Evolutionary conservation across 2,888 invertebrate genomes (phyloP).

Genomic region (Rotaria sp.): DNA sequence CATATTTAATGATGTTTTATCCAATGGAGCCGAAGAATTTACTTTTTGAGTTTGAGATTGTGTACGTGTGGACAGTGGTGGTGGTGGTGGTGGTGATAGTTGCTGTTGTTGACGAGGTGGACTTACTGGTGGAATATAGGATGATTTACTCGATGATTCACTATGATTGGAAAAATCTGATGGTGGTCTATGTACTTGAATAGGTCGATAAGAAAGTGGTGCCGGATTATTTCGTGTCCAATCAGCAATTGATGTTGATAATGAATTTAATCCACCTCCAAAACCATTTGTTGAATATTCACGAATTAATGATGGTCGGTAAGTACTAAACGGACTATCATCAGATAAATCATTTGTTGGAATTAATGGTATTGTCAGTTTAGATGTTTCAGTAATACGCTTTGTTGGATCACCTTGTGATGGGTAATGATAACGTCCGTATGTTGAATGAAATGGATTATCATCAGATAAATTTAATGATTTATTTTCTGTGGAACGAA

Average conservation of each 20-base stretch:
- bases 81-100: neutral
- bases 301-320: constrained; percentile 1
- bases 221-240: neutral
- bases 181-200: neutral
- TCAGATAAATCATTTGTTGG: neutral
- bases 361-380: neutral
- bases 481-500: neutral
- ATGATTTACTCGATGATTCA: neutral
- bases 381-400: neutral
- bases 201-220: neutral
- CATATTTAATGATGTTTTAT: neutral
- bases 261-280: neutral
- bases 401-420: neutral
- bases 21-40: neutral
- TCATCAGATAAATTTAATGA: neutral
- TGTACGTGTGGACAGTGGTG: neutral
- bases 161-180: neutral
- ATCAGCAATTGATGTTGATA: neutral
- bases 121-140: neutral
- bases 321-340: neutral
- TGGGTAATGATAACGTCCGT: neutral
- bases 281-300: neutral
- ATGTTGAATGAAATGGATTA: neutral
- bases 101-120: neutral
- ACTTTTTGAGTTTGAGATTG: neutral